A percentile compares a stretch with the other conserved stretches of the same genome.
phyloP scores from a whole-genome alignment of 2,113 vertebrate species.

The Plectropomus leopardus region DNA sequence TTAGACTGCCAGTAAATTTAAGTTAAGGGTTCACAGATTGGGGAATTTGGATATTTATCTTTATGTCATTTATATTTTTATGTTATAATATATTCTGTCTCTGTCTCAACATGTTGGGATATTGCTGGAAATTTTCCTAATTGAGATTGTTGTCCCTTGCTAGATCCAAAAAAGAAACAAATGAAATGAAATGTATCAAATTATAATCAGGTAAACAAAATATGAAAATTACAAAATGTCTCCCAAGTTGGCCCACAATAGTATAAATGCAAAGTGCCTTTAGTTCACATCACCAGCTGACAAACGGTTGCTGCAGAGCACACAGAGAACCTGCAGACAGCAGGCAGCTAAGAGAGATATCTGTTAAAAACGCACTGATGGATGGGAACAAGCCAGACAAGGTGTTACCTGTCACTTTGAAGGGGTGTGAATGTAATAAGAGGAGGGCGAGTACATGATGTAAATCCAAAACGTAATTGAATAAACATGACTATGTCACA shows the following conservation, averaged over 20 bases:
- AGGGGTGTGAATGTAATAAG: background rate
- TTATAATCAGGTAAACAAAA: background rate
- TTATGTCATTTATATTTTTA: background rate
- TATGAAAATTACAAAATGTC: background rate
- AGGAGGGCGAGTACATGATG: background rate
- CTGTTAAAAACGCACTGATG: background rate
- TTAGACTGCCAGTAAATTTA: background rate
- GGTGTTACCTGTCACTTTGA: slow-evolving; percentile 24
- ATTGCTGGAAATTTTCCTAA: background rate
- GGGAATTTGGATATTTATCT: too few species aligned
- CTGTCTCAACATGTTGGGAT: background rate
- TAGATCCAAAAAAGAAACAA: background rate
- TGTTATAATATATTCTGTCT: background rate
- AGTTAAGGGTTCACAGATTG: background rate
- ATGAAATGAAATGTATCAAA: background rate
- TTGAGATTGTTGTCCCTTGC: background rate
- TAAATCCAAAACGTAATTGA: background rate
- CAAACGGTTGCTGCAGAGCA: background rate
- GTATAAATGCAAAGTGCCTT: background rate
- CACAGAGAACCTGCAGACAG: background rate
- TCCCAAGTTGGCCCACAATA: background rate
- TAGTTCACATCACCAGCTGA: background rate
- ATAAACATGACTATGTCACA: background rate
- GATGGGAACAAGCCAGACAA: slow-evolving; percentile 14
- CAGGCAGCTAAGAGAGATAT: background rate